phyloP scores from a whole-genome alignment of 2,888 invertebrate genomes.

The Spilosoma lubricipeda region DNA sequence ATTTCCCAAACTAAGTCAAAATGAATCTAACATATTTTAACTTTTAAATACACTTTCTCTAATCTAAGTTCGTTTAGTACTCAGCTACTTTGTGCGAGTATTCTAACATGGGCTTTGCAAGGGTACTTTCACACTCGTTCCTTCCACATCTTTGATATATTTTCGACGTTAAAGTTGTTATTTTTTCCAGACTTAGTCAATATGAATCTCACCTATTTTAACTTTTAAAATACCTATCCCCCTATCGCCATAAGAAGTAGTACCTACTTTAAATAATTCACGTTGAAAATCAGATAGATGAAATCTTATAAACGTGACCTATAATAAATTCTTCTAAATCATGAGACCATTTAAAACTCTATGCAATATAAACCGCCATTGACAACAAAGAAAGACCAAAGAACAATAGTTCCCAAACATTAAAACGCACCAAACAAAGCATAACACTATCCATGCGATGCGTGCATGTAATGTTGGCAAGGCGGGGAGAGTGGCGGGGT shows the following conservation, averaged over 20 bases:
- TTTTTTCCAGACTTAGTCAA: too few species aligned
- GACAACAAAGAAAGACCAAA: conserved; percentile 17
- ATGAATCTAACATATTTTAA: too few species aligned
- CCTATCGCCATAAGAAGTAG: background rate
- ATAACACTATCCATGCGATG: conserved; percentile 58
- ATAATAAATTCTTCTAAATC: background rate
- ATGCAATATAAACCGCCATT: conserved; percentile 6
- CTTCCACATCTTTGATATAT: too few species aligned
- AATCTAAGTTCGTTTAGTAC: too few species aligned
- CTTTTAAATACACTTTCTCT: too few species aligned
- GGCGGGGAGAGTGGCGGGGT: conserved; percentile 26
- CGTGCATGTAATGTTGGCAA: conserved; percentile 60
- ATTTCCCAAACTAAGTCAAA: too few species aligned
- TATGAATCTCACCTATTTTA: background rate
- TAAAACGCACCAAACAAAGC: conserved; percentile 23
- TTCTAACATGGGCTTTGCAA: too few species aligned
- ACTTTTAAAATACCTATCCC: background rate
- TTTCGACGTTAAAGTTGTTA: too few species aligned
- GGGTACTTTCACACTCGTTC: too few species aligned
- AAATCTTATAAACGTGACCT: conserved; percentile 3
- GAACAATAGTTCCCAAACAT: conserved; percentile 23
- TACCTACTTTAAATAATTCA: background rate
- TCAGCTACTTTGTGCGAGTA: too few species aligned
- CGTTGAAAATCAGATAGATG: background rate
- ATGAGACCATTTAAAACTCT: background rate